Base-by-base conservation (phyloP, 2,888 invertebrate species). In the Lasius platythorax region DNA sequence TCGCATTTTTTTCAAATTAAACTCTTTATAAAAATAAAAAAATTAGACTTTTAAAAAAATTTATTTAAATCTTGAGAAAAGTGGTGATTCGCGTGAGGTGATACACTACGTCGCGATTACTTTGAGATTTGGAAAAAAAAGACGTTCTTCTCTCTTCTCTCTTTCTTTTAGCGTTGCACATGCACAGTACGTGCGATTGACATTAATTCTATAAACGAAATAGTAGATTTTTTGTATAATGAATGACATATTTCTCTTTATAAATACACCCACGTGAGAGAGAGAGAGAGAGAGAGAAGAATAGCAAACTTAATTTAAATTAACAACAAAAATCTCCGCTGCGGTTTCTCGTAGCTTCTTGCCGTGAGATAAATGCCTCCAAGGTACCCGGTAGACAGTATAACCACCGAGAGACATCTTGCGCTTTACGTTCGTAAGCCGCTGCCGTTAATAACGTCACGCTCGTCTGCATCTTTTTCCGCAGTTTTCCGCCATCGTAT, bases 361-460 rank as follows among this genome's bases (percentile, higher is more conserved):
- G 83, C 30, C 30, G n/a, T 33, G 40, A 68, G 61, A 83, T 61
- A 30, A 78, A 83, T 68, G 66, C 76, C 33, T 75, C 33, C 30
- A 67, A 67, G 75, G 63, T 64, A 58, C 37, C 68, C 11, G 46
- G 78, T 79, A 61, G 68, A 79, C 66, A 63, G 83, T 78, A 67
- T 58, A 78, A 58, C 66, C 66, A 18, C 43, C 11, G 15, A 23
- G 46, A 76, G 76, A 82, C 72, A 79, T 81, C 82, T 70, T 70
- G 70, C 68, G 61, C 46, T 83, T 83, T 83, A 81, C 81, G 70
- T 68, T 63, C 70, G 46, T 53, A 82, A 70, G 68, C 82, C 61
- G 67, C 61, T 83, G 63, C 70, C 63, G 82, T 83, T 83, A 83
- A 83, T 83, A 82, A 83, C 63, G 61, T 46, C 82, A 68, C 53